A percentile compares a stretch with the other conserved stretches of the same genome.
phyloP scores from a whole-genome alignment of 2,888 invertebrate genomes.

The Eristalis intricaria region DNA sequence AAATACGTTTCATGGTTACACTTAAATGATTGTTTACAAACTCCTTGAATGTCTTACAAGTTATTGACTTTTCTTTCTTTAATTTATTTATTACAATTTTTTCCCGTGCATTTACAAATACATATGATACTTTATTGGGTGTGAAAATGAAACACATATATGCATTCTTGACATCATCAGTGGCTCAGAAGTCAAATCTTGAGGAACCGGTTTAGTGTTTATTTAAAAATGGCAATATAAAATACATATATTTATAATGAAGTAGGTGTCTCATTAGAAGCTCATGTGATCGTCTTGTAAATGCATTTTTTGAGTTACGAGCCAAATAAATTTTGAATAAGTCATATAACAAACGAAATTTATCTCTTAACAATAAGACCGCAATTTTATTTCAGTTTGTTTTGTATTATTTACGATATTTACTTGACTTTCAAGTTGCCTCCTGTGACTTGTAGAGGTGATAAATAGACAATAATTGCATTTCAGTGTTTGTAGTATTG shows the following conservation, averaged over 20 bases:
- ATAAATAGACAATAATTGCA: too few relatives aligned
- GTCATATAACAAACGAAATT: not conserved
- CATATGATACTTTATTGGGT: constrained; percentile 36
- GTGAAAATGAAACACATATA: constrained; percentile 37
- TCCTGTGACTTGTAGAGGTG: too few relatives aligned
- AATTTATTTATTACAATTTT: constrained; percentile 31
- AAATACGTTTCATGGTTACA: too few relatives aligned
- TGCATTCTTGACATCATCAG: constrained; percentile 38
- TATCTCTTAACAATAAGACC: not conserved
- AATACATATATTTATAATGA: not conserved
- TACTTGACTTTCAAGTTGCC: not conserved
- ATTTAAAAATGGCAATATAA: constrained; percentile 3
- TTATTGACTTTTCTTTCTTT: constrained; percentile 4
- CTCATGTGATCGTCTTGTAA: not conserved
- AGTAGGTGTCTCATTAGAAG: not conserved
- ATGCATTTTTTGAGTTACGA: not conserved
- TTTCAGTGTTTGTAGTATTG: too few relatives aligned
- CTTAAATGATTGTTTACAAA: too few relatives aligned
- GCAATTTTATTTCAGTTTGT: not conserved
- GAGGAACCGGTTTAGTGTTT: constrained; percentile 24
- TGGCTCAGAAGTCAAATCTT: constrained; percentile 35
- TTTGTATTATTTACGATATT: not conserved
- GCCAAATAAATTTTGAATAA: not conserved
- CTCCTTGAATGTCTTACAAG: not conserved
- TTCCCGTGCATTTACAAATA: constrained; percentile 30